A percentile compares a stretch with the other conserved stretches of the same genome.
Conservation (phyloP, 2,113 vertebrate genomes). For the Oxyruncus cristatus region DNA sequence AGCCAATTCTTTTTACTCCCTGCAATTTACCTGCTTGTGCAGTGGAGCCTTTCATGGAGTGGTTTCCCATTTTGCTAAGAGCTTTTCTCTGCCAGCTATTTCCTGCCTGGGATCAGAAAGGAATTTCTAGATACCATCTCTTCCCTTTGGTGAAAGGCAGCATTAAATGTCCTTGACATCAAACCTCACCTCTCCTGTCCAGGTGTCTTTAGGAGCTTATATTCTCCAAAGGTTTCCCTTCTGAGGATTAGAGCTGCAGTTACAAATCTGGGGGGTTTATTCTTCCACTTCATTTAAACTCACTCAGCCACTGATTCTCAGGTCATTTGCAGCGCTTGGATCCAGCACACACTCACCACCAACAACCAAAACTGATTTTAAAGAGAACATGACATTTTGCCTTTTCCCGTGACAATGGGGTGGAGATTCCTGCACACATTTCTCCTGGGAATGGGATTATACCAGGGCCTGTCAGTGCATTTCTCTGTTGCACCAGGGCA, state of each 20-base stretch:
- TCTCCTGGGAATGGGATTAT: background rate
- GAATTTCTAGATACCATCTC: background rate
- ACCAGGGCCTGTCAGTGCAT: background rate
- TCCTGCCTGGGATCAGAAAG: background rate
- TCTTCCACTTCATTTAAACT: background rate
- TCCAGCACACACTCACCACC: fast-evolving
- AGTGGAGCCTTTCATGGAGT: background rate
- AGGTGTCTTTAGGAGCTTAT: background rate
- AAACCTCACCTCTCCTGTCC: background rate
- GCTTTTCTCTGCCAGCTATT: background rate
- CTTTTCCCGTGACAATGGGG: fast-evolving
- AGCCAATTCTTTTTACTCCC: background rate
- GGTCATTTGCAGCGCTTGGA: background rate
- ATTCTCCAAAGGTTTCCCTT: background rate
- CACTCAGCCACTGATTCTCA: background rate
- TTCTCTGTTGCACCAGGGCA: background rate
- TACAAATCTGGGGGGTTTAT: background rate
- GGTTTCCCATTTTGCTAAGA: background rate
- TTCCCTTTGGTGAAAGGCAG: background rate
- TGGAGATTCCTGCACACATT: fast-evolving
- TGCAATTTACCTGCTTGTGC: background rate
- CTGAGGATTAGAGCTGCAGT: background rate
- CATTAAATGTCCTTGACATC: background rate
- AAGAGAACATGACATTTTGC: fast-evolving
- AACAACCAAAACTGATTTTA: background rate